Conservation (phyloP, 2,888 invertebrate species). For the Anthrax anthrax region DNA sequence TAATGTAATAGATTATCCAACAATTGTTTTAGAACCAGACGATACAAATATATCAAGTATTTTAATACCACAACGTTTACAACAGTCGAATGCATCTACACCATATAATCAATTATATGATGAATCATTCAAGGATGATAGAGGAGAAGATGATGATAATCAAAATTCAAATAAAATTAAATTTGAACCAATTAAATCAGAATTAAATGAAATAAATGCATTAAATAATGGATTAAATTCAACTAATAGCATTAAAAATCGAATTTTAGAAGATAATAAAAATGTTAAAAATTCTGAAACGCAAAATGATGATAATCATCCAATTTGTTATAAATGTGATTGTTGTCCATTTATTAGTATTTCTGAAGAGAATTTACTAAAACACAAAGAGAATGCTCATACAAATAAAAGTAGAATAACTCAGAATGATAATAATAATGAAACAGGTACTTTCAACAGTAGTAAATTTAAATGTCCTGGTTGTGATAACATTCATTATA, state of each 20-base stretch:
- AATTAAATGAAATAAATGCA: slow-evolving; percentile 11
- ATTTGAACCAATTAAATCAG: slow-evolving; percentile 29
- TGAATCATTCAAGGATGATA: too few species aligned
- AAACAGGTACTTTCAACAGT: too few species aligned
- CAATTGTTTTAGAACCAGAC: too few species aligned
- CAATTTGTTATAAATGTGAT: slow-evolving; percentile 20
- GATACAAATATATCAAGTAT: too few species aligned
- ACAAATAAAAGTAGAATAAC: slow-evolving; percentile 15
- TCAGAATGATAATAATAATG: slow-evolving; percentile 19
- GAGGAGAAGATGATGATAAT: neutral
- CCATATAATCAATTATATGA: too few species aligned
- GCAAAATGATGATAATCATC: neutral
- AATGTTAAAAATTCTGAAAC: too few species aligned
- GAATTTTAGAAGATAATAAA: neutral
- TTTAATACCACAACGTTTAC: too few species aligned
- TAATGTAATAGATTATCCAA: too few species aligned
- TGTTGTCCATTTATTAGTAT: slow-evolving; percentile 27
- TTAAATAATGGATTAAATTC: too few species aligned
- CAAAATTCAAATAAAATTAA: neutral
- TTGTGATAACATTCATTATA: slow-evolving; percentile 49
- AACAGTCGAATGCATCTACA: too few species aligned
- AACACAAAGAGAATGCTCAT: slow-evolving; percentile 14
- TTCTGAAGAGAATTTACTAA: slow-evolving; percentile 15
- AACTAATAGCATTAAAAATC: neutral
- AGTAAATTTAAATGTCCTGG: slow-evolving; percentile 52